These are phyloP conservation scores for Camponotus vicinus DNA, from an alignment of 1,140 invertebrate genomes.

Conservation along the genomic window DNA sequence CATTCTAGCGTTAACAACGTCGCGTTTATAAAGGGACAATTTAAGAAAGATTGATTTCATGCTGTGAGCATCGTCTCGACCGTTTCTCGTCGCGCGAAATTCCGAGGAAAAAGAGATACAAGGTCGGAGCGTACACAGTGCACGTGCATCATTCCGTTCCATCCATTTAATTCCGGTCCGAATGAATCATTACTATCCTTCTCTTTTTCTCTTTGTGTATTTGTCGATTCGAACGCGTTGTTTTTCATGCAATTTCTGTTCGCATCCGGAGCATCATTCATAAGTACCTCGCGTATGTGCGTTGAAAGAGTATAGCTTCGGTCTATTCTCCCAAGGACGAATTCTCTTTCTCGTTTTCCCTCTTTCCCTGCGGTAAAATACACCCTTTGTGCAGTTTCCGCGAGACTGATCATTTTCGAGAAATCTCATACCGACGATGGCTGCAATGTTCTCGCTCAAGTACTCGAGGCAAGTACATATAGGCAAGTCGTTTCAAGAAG, in stretches of 20 bases:
- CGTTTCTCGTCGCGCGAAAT: neutral
- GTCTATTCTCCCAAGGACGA: neutral
- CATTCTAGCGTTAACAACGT: neutral
- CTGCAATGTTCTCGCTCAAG: neutral
- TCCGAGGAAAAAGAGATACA: neutral
- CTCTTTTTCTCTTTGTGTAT: neutral
- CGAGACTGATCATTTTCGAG: constrained; percentile 23
- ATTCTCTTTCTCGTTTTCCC: neutral
- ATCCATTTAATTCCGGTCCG: constrained; percentile 34
- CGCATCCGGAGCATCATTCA: neutral
- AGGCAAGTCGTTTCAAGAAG: too few relatives aligned
- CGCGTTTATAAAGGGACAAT: neutral
- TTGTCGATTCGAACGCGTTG: constrained; percentile 11
- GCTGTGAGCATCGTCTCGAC: neutral
- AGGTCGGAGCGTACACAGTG: neutral
- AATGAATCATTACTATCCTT: constrained; percentile 1
- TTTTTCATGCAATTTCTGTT: constrained; percentile 6
- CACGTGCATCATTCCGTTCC: constrained; percentile 12
- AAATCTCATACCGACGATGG: constrained; percentile 38
- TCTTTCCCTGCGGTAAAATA: neutral
- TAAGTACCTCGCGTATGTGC: neutral
- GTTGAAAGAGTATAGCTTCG: constrained; percentile 8
- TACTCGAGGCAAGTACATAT: neutral
- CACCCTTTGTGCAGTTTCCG: neutral
- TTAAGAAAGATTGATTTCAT: constrained; percentile 7